phyloP scores from a whole-genome alignment of 2,797 vertebrate genomes.

The Hemitrygon akajei region DNA sequence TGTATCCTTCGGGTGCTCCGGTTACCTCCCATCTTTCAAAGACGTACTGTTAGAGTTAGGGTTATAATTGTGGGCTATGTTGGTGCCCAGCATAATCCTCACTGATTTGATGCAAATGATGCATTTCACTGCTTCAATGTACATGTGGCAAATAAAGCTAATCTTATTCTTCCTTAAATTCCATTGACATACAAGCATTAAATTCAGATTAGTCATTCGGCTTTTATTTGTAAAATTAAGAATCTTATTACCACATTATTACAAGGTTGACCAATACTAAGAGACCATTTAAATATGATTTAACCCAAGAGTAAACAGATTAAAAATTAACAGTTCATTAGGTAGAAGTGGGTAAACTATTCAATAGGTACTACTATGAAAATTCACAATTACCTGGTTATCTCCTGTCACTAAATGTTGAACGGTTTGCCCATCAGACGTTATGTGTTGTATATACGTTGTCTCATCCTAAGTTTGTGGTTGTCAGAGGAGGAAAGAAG shows the following conservation, averaged over 20 bases:
- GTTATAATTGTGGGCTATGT: no score
- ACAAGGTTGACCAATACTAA: not conserved
- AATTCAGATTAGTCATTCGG: not conserved
- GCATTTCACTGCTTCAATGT: no score
- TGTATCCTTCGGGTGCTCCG: no score
- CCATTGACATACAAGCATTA: not conserved
- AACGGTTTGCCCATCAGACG: constrained; percentile 86
- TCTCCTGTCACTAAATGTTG: constrained; percentile 90
- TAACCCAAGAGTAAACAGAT: not conserved
- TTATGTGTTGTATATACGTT: constrained; percentile 92
- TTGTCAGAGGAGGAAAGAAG: not conserved
- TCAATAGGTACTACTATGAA: not conserved
- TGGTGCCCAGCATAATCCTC: no score
- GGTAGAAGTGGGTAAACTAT: not conserved
- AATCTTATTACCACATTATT: not conserved
- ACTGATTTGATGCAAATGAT: no score
- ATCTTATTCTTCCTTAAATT: not conserved
- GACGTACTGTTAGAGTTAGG: no score
- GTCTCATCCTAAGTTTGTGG: constrained; percentile 73
- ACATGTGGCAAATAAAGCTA: no score
- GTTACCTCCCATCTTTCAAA: no score
- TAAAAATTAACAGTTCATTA: not conserved
- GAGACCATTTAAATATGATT: not conserved
- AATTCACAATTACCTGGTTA: constrained; percentile 68
- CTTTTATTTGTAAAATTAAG: not conserved